These are phyloP conservation scores for Trematomus bernacchii DNA, from an alignment of 2,797 vertebrate species.

Conservation along the genomic window DNA sequence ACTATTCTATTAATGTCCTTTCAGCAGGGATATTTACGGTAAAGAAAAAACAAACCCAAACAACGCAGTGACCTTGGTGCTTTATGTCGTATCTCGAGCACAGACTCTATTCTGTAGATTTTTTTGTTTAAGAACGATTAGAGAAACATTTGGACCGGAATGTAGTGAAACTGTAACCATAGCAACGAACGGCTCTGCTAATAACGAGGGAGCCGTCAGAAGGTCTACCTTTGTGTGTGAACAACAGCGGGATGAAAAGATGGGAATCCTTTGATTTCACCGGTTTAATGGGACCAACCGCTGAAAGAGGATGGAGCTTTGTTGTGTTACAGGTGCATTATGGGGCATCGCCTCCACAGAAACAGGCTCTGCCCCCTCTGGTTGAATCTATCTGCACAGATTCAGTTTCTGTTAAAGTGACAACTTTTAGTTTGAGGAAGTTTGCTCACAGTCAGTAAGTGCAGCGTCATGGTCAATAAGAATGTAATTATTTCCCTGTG, in stretches of 20 bases:
- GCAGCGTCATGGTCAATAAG: not conserved
- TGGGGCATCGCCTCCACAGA: not conserved
- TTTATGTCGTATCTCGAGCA: conserved; percentile 9
- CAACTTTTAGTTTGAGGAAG: not conserved
- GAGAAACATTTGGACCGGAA: conserved; percentile 42
- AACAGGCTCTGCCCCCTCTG: not conserved
- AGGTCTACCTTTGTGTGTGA: conserved; percentile 47
- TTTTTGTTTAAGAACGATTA: conserved; percentile 45
- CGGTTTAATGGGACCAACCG: conserved; percentile 33
- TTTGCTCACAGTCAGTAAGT: not conserved
- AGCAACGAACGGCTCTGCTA: conserved; percentile 51
- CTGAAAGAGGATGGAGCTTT: conserved; percentile 25
- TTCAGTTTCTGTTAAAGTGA: not conserved
- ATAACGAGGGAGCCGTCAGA: conserved; percentile 55
- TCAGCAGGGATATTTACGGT: conserved; percentile 9
- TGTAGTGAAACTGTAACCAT: conserved; percentile 65
- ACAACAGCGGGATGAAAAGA: conserved; percentile 54
- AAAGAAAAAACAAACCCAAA: not conserved
- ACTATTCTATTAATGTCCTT: conserved; percentile 27
- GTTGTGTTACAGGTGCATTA: conserved; percentile 14
- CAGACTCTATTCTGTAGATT: conserved; percentile 25
- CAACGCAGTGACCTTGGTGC: conserved; percentile 48
- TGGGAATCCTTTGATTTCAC: conserved; percentile 61
- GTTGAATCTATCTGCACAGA: not conserved
- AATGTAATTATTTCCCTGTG: not conserved